Base-by-base conservation (phyloP, 2,113 vertebrate species). In the Candoia aspera region DNA sequence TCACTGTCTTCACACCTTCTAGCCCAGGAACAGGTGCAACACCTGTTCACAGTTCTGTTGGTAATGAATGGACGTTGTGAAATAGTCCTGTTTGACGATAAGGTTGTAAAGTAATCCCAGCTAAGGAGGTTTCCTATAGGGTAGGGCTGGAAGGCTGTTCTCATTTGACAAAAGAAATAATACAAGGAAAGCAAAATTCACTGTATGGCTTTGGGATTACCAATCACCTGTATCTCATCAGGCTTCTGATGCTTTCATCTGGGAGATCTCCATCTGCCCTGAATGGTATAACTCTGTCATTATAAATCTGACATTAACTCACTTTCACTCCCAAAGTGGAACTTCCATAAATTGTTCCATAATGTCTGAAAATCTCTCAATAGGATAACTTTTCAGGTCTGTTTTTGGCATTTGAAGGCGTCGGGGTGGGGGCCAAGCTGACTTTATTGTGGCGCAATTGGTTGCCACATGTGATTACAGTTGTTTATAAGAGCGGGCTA, bases 141-240 rank as follows among this genome's bases (percentile, higher is more conserved):
- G 15, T 73, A 19, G n/a, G n/a, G n/a, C 17, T 19, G 68, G 68
- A 33, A 6, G n/a, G 68, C 6, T 17, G 60, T n/a, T 33, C 5
- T n/a, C 17, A 2, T 86, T 92, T 49, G 58, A 29, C 29, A 24
- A 49, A 4, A 42, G 90, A 92, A 58, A 0, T 0, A n/a, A 24
- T 21, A 86, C 91, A 57, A 6, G 6, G 73, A 90, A 3, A 29
- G 88, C 89, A 49, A 0, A 94, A 89, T 0, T 8, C 86, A 33
- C 1, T 86, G 26, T 62, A 29, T 83, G 86, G 10, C n/a, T 94
- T 54, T 53, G 24, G 49, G 79, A 6, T 87, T 87, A 57, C 33
- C 23, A 88, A 84, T 93, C 89, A 91, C 21, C 23, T 93, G 49
- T 58, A 24, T 29, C 94, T 86, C 57, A 0, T 92, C 93, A 90